A percentile compares a stretch with the other conserved stretches of the same genome.
phyloP scores from a whole-genome alignment of 2,797 vertebrate species.

The Pipistrellus kuhlii region DNA sequence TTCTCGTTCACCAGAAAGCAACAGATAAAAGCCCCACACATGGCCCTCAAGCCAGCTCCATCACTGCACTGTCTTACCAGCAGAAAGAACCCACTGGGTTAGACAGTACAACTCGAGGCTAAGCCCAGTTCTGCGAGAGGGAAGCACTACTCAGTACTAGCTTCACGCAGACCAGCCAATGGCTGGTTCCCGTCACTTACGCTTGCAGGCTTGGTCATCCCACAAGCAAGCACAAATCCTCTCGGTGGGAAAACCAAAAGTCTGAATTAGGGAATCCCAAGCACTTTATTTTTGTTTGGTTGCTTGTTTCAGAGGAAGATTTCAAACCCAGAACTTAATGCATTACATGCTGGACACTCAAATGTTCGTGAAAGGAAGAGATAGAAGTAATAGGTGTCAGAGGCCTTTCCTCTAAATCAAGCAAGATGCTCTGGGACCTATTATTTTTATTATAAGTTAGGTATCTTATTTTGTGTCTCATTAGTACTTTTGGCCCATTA shows the following conservation, averaged over 20 bases:
- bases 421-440: background rate
- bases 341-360: background rate
- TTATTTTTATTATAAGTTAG: background rate
- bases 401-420: background rate
- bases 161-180: background rate
- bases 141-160: background rate
- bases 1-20: background rate
- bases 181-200: background rate
- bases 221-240: background rate
- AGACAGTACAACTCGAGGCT: background rate
- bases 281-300: background rate
- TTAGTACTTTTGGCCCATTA: background rate
- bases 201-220: background rate
- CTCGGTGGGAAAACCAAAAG: background rate
- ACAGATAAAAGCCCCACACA: background rate
- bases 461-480: background rate
- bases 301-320: background rate
- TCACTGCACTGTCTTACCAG: background rate
- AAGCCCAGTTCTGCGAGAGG: background rate
- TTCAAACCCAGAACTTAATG: conserved; percentile 3
- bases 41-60: background rate
- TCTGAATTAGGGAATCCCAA: background rate
- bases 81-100: background rate
- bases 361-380: background rate
- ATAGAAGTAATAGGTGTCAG: background rate